Conservation (phyloP, 2,888 invertebrate species). For the Suillia variegata region DNA sequence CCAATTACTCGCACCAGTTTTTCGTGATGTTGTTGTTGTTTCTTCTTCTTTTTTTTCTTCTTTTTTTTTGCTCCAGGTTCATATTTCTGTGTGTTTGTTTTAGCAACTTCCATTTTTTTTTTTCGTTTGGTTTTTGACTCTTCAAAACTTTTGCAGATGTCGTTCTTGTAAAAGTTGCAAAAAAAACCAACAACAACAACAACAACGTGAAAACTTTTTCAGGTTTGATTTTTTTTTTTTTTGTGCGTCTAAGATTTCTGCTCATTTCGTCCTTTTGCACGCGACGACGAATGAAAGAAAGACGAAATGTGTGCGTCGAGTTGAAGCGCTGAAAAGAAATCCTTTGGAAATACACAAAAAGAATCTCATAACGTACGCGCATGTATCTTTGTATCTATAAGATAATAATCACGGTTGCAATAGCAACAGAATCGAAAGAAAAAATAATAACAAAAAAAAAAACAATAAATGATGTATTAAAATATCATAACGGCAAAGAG, state of each 20-base stretch:
- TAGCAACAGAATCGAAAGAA: too few species aligned
- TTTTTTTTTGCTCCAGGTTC: conserved; percentile 3
- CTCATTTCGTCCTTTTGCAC: neutral
- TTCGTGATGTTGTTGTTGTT: conserved; percentile 5
- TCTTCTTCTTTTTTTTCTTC: conserved; percentile 10
- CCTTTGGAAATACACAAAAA: conserved; percentile 13
- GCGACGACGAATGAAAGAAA: neutral
- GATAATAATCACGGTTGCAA: conserved; percentile 28
- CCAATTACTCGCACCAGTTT: conserved; percentile 37
- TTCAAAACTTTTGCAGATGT: conserved; percentile 26
- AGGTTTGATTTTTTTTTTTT: neutral
- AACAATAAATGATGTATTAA: conserved; percentile 15
- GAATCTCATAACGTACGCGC: neutral
- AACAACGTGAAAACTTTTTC: conserved; percentile 14
- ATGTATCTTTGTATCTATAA: conserved; percentile 1
- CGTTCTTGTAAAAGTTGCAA: conserved; percentile 23
- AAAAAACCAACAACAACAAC: too few species aligned
- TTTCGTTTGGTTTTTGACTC: conserved; percentile 4
- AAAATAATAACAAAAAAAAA: neutral
- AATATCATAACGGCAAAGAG: conserved; percentile 25
- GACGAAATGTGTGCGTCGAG: neutral
- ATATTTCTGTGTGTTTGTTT: too few species aligned
- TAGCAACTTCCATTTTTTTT: conserved; percentile 5
- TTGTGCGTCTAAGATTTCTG: neutral
- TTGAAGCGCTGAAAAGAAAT: conserved; percentile 2